phyloP scores from a whole-genome alignment of 2,888 invertebrate genomes.

The Auanema sp. region DNA sequence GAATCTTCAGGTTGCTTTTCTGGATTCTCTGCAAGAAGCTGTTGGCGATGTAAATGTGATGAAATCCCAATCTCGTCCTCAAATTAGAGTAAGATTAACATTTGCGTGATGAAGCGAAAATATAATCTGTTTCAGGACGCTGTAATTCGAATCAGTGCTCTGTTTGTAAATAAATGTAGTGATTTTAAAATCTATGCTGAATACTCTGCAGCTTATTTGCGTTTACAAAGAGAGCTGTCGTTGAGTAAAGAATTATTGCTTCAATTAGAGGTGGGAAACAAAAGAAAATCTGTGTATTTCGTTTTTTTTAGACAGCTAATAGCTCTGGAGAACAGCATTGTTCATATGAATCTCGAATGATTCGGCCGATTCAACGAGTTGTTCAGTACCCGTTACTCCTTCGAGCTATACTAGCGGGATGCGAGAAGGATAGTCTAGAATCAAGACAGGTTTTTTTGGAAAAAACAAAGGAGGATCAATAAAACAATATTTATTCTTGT shows the following conservation, averaged over 20 bases:
- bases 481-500: not conserved
- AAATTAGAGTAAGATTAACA: constrained; percentile 29
- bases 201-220: constrained; percentile 53
- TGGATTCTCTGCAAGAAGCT: constrained; percentile 39
- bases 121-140: constrained; percentile 37
- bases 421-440: constrained; percentile 34
- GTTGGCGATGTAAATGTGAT: constrained; percentile 33
- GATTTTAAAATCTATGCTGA: constrained; percentile 59
- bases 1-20: constrained; percentile 26
- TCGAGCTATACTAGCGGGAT: constrained; percentile 34
- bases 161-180: constrained; percentile 54
- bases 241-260: constrained; percentile 36
- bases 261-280: constrained; percentile 33
- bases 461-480: no score
- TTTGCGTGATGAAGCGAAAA: not conserved
- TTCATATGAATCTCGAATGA: constrained; percentile 53
- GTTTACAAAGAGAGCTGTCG: constrained; percentile 47
- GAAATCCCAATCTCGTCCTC: constrained; percentile 22
- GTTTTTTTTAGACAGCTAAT: constrained; percentile 28
- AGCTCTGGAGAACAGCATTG: constrained; percentile 44
- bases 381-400: constrained; percentile 51
- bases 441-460: constrained; percentile 25
- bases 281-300: not conserved
- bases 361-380: constrained; percentile 58
- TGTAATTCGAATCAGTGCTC: constrained; percentile 47